A percentile compares a stretch with the other conserved stretches of the same genome.
Conservation (phyloP, 2,888 invertebrate genomes). For the Leptura quadrifasciata region DNA sequence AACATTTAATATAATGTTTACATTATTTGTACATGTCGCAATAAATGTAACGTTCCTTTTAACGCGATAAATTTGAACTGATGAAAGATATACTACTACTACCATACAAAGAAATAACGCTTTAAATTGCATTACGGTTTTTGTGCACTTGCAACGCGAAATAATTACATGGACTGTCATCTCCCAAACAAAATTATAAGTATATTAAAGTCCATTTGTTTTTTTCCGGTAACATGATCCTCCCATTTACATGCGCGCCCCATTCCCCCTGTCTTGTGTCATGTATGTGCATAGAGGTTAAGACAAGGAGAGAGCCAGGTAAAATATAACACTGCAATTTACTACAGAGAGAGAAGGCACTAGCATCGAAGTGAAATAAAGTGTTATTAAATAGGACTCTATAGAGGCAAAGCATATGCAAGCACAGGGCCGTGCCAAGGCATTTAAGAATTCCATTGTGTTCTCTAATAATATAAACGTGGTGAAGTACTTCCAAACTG, state of each 20-base stretch:
- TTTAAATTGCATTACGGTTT: constrained; percentile 15
- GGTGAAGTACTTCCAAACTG: no score
- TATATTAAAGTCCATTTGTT: constrained; percentile 27
- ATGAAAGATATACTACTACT: not conserved
- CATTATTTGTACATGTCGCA: not conserved
- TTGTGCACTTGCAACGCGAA: constrained; percentile 20
- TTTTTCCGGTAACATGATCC: constrained; percentile 41
- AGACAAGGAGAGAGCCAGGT: constrained; percentile 34
- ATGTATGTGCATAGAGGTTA: constrained; percentile 14
- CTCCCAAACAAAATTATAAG: constrained; percentile 25
- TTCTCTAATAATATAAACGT: no score
- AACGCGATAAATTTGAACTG: not conserved
- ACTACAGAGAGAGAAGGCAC: constrained; percentile 24
- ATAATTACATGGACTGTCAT: constrained; percentile 37
- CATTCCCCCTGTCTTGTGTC: constrained; percentile 4
- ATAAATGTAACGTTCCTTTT: not conserved
- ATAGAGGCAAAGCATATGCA: constrained; percentile 27
- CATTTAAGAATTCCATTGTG: constrained; percentile 2
- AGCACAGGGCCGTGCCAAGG: constrained; percentile 34
- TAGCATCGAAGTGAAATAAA: constrained; percentile 29
- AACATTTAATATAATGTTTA: not conserved
- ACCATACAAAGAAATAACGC: not conserved
- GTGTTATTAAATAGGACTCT: constrained; percentile 39
- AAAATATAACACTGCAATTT: constrained; percentile 45
- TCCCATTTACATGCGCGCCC: constrained; percentile 37